phyloP scores from a whole-genome alignment of 1,140 invertebrate species.

The Hyphantria cunea region DNA sequence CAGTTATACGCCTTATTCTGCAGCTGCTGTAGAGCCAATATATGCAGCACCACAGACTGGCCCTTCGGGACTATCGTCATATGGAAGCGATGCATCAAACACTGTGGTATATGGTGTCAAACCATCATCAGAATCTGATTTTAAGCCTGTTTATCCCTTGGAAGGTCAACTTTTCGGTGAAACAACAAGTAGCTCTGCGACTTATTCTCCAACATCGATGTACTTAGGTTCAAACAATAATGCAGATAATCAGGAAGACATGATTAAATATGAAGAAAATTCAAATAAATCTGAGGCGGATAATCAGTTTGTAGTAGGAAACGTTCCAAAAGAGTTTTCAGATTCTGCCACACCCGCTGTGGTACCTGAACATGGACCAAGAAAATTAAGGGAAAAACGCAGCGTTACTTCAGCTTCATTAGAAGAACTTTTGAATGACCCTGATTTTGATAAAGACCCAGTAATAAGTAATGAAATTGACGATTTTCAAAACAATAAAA shows the following conservation, averaged over 20 bases:
- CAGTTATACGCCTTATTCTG: conserved; percentile 60
- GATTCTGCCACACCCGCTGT: conserved; percentile 81
- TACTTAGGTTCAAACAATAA: conserved; percentile 76
- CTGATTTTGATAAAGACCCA: conserved; percentile 61
- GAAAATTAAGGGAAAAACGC: conserved; percentile 67
- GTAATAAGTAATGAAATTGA: conserved; percentile 78
- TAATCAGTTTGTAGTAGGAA: conserved; percentile 83
- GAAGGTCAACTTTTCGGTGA: conserved; percentile 68
- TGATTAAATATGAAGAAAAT: conserved; percentile 58
- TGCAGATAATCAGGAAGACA: conserved; percentile 56
- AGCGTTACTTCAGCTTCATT: conserved; percentile 56
- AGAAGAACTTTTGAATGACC: conserved; percentile 68
- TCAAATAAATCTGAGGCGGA: conserved; percentile 48
- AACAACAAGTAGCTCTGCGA: conserved; percentile 65
- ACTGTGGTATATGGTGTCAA: conserved; percentile 73
- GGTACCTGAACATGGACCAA: conserved; percentile 83
- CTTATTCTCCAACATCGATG: conserved; percentile 73
- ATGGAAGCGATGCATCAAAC: conserved; percentile 62
- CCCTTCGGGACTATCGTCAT: conserved; percentile 53
- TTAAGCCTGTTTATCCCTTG: conserved; percentile 72
- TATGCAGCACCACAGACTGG: conserved; percentile 67
- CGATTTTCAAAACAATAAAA: conserved; percentile 40
- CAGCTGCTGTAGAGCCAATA: conserved; percentile 75
- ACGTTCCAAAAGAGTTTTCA: conserved; percentile 79
- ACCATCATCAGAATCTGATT: conserved; percentile 65